Percentiles rank a stretch among this genome's conserved stretches.
These are phyloP conservation scores for Apamea anceps DNA, from an alignment of 2,888 invertebrate genomes.

Conservation along the genomic window DNA sequence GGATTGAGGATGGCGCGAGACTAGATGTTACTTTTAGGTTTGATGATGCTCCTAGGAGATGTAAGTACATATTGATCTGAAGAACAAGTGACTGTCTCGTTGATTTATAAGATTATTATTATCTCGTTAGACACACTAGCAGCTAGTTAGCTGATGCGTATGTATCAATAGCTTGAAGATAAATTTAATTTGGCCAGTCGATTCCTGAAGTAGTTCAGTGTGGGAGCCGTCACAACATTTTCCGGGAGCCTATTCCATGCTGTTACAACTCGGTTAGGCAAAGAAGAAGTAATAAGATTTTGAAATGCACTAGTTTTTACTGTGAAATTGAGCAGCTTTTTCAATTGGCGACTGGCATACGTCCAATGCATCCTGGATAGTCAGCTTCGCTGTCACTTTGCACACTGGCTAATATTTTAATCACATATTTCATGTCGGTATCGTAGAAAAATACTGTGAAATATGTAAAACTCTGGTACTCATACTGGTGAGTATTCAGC, in stretches of 20 bases:
- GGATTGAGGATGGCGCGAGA: slow-evolving; percentile 73
- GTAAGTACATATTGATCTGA: slow-evolving; percentile 71
- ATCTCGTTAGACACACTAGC: no score
- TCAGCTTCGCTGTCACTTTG: no score
- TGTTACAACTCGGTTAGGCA: not conserved
- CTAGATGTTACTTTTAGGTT: slow-evolving; percentile 77
- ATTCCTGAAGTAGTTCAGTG: not conserved
- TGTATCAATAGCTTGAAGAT: not conserved
- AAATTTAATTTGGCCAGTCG: not conserved
- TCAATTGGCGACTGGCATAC: not conserved
- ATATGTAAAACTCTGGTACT: not conserved
- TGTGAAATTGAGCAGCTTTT: no score
- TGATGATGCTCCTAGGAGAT: slow-evolving; percentile 80
- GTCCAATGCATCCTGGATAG: not conserved
- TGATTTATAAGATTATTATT: no score
- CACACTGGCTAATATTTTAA: not conserved
- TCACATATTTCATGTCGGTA: not conserved
- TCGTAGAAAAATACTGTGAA: no score
- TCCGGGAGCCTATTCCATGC: not conserved
- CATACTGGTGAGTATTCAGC: not conserved
- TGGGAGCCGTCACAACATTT: not conserved
- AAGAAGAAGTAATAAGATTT: not conserved
- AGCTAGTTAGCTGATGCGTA: not conserved
- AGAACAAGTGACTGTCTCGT: not conserved
- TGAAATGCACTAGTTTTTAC: not conserved